Base-by-base conservation (phyloP, 1,140 invertebrate species). In the Drosophila chauvacae region DNA sequence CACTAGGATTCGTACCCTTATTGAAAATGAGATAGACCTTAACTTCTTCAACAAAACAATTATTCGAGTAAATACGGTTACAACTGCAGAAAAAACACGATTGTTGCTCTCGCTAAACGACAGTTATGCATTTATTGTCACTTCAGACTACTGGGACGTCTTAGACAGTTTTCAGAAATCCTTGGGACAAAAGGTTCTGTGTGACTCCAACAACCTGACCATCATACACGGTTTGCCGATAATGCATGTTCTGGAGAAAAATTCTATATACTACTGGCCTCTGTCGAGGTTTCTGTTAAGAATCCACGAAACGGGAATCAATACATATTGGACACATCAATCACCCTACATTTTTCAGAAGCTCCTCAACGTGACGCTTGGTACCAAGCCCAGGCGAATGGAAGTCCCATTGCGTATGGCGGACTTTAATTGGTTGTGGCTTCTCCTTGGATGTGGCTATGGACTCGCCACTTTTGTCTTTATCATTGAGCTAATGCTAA, bases 371-470 rank as follows among this genome's bases (percentile, higher is more conserved):
- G 4, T 28, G 7, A 23, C 26, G 4, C 4, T 16, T 11, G 3
- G 28, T 11, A 2, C 5, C 5, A 35, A 7, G 13, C 10, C 16
- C 3, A 37, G n/a, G 13, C 7, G 4, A 26, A 11, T 14, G 47
- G 9, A 16, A 23, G 23, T 9, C 2, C 33, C 78, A 10, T 39
- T 80, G 6, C 37, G 13, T 1, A 3, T 75, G 0, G 7, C 9
- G 0, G 70, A 75, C 37, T 10, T 80, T 1, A 26, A 28, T 3
- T 68, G 44, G 33, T 14, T 80, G 6, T 75, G 64, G 45, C 48
- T 55, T 45, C 33, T 79, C 3, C 39, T 79, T 16, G 47, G 47
- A 4, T 18, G 57, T 7, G 59, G 53, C 26, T 78, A 71, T 28
- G 39, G 37, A 2, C 2, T 64, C 3, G 65, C 76, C 4, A 35